Evolutionary conservation across 2,888 invertebrate genomes (phyloP).

Genomic region (Morinoia aosen): DNA sequence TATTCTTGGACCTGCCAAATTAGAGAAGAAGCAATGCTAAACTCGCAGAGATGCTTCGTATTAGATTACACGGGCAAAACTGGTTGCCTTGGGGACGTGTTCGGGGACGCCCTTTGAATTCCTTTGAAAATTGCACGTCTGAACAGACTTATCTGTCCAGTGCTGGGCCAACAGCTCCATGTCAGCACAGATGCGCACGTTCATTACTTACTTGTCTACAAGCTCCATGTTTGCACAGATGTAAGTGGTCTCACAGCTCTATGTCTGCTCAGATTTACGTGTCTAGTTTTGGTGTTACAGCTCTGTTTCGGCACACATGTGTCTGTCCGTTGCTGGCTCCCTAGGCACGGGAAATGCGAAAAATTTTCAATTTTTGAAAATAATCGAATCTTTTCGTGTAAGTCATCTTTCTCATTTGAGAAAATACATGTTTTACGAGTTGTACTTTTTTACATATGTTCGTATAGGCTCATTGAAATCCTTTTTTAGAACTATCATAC

Average conservation of each 20-base stretch:
- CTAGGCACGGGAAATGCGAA: too few species aligned
- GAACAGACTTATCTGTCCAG: not conserved
- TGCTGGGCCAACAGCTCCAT: not conserved
- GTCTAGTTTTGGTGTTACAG: not conserved
- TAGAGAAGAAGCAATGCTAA: not conserved
- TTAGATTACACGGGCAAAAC: not conserved
- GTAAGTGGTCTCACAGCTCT: not conserved
- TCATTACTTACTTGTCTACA: not conserved
- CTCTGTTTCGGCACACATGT: not conserved
- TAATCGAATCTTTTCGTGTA: too few species aligned
- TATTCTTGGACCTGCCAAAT: not conserved
- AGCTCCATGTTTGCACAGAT: not conserved
- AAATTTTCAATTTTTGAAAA: too few species aligned
- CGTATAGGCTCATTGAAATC: not conserved
- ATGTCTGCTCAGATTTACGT: not conserved
- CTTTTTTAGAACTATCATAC: not conserved
- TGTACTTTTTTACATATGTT: not conserved
- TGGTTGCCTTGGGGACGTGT: not conserved
- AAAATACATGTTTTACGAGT: not conserved
- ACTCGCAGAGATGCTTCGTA: not conserved
- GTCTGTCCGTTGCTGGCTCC: not conserved
- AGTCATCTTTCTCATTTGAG: not conserved
- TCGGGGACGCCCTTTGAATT: not conserved
- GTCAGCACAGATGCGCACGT: not conserved
- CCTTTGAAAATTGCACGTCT: not conserved